Evolutionary conservation across 1,140 invertebrate genomes (phyloP).

Genomic region (Drosophila prosaltans): DNA sequence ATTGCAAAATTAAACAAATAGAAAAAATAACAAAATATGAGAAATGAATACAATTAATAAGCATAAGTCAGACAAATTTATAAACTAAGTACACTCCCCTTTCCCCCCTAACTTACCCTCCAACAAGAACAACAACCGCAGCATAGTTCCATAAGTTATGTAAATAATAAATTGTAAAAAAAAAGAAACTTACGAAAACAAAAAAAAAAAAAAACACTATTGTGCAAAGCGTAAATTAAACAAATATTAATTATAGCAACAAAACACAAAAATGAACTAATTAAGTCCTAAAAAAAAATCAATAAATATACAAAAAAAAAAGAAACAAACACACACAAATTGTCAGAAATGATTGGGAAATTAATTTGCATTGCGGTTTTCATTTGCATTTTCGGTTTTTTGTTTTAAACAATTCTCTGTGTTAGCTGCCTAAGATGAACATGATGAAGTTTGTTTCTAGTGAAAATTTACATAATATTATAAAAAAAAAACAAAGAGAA

Average conservation of each 20-base stretch:
- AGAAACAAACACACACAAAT: conserved; percentile 42
- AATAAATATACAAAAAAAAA: conserved; percentile 36
- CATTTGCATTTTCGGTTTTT: conserved; percentile 24
- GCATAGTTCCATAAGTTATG: conserved; percentile 73
- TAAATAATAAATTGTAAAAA: conserved; percentile 78
- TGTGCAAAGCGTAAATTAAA: conserved; percentile 39
- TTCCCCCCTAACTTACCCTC: conserved; percentile 57
- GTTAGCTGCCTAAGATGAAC: conserved; percentile 47
- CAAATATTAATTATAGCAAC: conserved; percentile 67
- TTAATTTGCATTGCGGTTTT: conserved; percentile 61
- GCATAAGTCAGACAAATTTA: conserved; percentile 71
- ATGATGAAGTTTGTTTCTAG: conserved; percentile 46
- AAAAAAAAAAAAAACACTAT: conserved; percentile 40
- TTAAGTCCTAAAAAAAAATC: conserved; percentile 53
- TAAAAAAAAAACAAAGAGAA: conserved; percentile 18
- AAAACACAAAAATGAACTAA: conserved; percentile 43
- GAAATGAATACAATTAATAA: conserved; percentile 69
- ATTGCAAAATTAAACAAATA: conserved; percentile 37
- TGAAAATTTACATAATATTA: conserved; percentile 46
- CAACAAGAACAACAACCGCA: conserved; percentile 56
- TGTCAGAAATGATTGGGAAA: conserved; percentile 60
- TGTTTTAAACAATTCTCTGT: conserved; percentile 38
- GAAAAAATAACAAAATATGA: conserved; percentile 38
- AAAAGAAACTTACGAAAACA: conserved; percentile 23
- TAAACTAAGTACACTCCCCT: conserved; percentile 66